Conservation (phyloP, 2,113 vertebrate genomes). For the Phaethon lepturus region DNA sequence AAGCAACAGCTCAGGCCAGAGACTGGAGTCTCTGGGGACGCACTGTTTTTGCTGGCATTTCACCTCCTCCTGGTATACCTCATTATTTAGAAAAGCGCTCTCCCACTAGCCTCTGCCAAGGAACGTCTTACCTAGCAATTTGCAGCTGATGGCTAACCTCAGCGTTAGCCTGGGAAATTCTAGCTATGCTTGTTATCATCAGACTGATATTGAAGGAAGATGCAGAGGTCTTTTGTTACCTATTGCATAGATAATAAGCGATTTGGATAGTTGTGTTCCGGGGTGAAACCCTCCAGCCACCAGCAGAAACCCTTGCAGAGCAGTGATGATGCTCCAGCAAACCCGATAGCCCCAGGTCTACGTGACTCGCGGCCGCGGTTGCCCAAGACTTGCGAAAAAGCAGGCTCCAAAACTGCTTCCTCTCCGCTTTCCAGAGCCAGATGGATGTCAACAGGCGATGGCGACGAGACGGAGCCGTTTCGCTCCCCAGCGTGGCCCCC, state of each 20-base stretch:
- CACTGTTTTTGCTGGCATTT: background rate
- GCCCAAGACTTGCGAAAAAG: background rate
- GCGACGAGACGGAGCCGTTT: background rate
- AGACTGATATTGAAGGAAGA: background rate
- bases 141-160: background rate
- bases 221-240: accelerated
- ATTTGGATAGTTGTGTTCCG: background rate
- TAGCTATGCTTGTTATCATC: background rate
- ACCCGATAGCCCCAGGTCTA: accelerated
- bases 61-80: background rate
- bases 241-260: background rate
- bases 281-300: background rate
- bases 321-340: accelerated
- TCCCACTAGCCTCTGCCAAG: background rate
- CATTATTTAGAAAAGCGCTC: background rate
- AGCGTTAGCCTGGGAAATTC: background rate
- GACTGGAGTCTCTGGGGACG: background rate
- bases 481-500: accelerated
- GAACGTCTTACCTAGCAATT: background rate
- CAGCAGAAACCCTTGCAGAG: background rate
- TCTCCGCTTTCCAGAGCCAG: background rate
- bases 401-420: background rate
- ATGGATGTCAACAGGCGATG: background rate
- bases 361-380: accelerated
- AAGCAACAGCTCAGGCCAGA: background rate